Base-by-base conservation (phyloP, 2,113 vertebrate species). In the Ovis aries region DNA sequence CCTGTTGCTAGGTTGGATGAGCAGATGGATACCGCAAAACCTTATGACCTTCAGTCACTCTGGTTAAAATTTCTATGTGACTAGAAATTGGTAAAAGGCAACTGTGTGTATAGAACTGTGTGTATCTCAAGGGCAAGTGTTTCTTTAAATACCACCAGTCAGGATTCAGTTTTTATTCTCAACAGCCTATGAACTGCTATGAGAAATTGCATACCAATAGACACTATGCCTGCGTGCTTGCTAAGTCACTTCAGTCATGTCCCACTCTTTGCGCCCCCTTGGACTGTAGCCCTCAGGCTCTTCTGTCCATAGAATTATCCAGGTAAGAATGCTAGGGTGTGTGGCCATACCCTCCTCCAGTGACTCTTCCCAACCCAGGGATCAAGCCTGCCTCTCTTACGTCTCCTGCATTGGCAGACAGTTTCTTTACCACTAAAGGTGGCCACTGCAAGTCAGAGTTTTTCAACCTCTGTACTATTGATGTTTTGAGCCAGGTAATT, bases 221-320 rank as follows among this genome's bases (percentile, higher is more conserved):
- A 74, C 21, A 40, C 21, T 74, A 40, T 40, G 67, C 19, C 3
- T 40, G 19, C 0, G 1, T 23, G 67, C 1, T 0, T 74, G 36
- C 40, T 27, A 27, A 77, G 40, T 43, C 40, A 27, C 23, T 43
- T 40, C 71, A 77, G 40, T 15, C 71, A 77, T 14, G 40, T 43
- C 23, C 40, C 11, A 43, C 6, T 43, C 40, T 77, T 43, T 15
- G 71, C 0, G 12, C 13, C 23, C 40, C 67, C 6, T 1, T 14
- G 40, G 71, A 27, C 40, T 77, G 23, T 43, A 77, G 11, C 36
- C 40, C 0, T 21, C 71, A 77, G 40, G 21, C 71, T 43, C 71
- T 40, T 74, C 36, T 74, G 21, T 43, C 71, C 36, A 25, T 7
- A 43, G 21, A 43, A 27, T 77, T 43, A 14, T 43, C 40, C 71